Conservation (phyloP, 2,113 vertebrate genomes). For the Ceyx melanurus region DNA sequence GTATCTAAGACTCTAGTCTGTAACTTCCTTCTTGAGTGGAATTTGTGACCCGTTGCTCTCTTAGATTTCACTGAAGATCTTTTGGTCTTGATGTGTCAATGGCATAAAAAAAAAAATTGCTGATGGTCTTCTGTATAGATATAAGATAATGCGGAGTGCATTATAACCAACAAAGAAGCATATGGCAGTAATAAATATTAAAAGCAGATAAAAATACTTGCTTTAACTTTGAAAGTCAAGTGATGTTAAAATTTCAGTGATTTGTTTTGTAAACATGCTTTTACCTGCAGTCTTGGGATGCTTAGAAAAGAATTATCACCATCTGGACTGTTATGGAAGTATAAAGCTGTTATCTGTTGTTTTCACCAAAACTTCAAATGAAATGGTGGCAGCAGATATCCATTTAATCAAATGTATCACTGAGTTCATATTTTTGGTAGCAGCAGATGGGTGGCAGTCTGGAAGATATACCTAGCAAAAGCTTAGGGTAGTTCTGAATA, state of each 20-base stretch:
- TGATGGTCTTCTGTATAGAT: background rate
- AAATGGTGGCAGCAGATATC: slow-evolving; percentile 18
- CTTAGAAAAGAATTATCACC: slow-evolving; percentile 21
- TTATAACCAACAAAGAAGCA: background rate
- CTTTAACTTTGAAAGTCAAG: background rate
- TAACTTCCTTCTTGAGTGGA: background rate
- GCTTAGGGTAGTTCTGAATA: background rate
- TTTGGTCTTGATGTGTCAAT: background rate
- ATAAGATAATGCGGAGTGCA: background rate
- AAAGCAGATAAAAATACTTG: background rate
- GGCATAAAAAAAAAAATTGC: background rate
- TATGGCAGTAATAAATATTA: background rate
- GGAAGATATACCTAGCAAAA: slow-evolving; percentile 48
- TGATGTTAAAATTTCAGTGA: slow-evolving; percentile 6
- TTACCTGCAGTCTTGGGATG: slow-evolving; percentile 9
- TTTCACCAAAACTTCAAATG: slow-evolving; percentile 32
- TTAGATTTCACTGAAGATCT: background rate
- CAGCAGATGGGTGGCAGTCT: slow-evolving; percentile 49
- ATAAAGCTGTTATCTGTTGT: slow-evolving; percentile 30
- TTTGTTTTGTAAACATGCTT: slow-evolving; percentile 39
- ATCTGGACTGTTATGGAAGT: slow-evolving; percentile 29
- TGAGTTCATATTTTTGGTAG: slow-evolving; percentile 38
- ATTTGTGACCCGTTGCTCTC: background rate
- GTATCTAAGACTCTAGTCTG: background rate
- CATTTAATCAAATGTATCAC: slow-evolving; percentile 36